Conservation (phyloP, 2,113 vertebrate genomes). For the Galbula dea region DNA sequence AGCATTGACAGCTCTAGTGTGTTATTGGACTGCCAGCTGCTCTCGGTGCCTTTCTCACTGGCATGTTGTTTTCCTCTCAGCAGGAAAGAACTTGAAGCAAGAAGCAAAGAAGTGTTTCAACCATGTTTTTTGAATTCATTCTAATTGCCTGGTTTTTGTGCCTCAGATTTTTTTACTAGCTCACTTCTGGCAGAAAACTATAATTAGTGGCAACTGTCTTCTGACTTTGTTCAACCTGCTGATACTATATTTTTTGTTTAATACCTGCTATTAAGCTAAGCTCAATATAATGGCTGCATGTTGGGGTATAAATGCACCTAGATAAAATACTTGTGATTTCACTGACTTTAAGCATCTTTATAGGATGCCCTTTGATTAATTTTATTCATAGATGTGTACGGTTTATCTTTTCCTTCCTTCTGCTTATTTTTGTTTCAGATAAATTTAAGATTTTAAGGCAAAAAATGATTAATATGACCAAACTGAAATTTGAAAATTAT, state of each 20-base stretch:
- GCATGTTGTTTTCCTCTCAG: conserved; percentile 46
- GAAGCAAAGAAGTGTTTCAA: conserved; percentile 34
- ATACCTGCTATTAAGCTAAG: not conserved
- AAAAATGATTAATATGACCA: not conserved
- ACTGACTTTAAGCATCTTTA: not conserved
- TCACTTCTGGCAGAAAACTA: not conserved
- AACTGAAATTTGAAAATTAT: not conserved
- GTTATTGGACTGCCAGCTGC: conserved; percentile 50
- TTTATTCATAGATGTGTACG: not conserved
- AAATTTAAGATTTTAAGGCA: not conserved
- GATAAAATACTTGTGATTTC: not conserved
- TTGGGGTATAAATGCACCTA: not conserved
- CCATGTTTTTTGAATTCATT: not conserved
- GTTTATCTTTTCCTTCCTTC: not conserved
- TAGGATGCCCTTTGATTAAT: not conserved
- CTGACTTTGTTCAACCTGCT: not conserved
- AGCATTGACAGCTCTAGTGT: not conserved
- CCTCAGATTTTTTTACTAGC: not conserved
- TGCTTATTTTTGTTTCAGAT: not conserved
- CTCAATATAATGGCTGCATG: not conserved
- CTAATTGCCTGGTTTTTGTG: not conserved
- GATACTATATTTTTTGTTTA: not conserved
- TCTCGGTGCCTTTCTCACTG: conserved; percentile 15
- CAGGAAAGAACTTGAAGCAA: conserved; percentile 18
- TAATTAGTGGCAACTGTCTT: not conserved